These are phyloP conservation scores for Nomada fabriciana DNA, from an alignment of 2,888 invertebrate species.

Conservation along the genomic window DNA sequence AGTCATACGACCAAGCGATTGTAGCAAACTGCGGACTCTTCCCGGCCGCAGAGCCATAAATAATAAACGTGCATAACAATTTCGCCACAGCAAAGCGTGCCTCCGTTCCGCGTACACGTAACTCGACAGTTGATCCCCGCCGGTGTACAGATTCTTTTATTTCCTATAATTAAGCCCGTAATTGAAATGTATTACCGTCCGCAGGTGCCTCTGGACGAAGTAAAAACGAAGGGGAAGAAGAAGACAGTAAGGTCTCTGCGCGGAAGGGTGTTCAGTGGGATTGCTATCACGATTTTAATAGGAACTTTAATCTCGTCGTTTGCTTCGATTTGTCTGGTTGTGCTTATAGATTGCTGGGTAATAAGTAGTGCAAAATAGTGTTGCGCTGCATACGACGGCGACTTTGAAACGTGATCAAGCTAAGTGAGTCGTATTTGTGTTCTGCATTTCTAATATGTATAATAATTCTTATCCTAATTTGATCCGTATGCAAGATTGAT, in stretches of 20 bases:
- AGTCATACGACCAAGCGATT: constrained; percentile 23
- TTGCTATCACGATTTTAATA: constrained; percentile 73
- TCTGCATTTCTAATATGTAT: no score
- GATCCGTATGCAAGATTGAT: no score
- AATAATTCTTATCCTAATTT: no score
- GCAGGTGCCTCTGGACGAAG: constrained; percentile 74
- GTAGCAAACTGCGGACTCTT: constrained; percentile 57
- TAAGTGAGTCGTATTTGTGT: background rate
- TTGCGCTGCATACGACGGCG: background rate
- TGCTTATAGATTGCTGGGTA: background rate
- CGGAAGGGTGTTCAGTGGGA: constrained; percentile 65
- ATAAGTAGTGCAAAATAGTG: background rate
- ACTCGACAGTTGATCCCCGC: constrained; percentile 11
- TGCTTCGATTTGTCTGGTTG: background rate
- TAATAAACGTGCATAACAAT: constrained; percentile 69
- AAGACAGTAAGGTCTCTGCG: no score
- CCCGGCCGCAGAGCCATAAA: constrained; percentile 56
- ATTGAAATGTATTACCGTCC: constrained; percentile 80
- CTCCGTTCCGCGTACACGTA: constrained; percentile 18
- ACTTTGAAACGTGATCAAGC: background rate
- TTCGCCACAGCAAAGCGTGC: constrained; percentile 24
- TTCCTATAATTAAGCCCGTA: constrained; percentile 79
- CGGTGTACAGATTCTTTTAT: constrained; percentile 63
- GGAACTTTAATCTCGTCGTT: constrained; percentile 66
- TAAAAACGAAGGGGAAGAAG: background rate